Evolutionary conservation across 92 coral and sea anemone genomes (phyloP).

Genomic region (Porites rus): DNA sequence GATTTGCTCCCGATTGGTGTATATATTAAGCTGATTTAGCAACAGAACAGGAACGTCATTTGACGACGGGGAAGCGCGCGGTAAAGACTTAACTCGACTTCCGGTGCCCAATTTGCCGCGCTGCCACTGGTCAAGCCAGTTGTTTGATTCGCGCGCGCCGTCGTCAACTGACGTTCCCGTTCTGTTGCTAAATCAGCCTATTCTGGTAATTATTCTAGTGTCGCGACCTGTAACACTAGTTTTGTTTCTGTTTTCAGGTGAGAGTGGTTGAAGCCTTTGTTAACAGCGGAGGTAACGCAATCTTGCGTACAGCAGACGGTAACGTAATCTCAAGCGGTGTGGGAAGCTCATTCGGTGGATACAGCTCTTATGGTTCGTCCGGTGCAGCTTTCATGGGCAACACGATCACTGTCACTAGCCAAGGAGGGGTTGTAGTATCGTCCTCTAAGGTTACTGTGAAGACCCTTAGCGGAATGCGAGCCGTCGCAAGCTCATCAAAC

Average conservation of each 20-base stretch:
- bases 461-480: background rate
- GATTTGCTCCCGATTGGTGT: too few species aligned
- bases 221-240: too few species aligned
- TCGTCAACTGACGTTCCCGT: too few species aligned
- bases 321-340: constrained; percentile 60
- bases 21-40: too few species aligned
- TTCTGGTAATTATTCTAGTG: too few species aligned
- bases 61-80: too few species aligned
- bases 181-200: too few species aligned
- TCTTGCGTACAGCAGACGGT: constrained; percentile 75
- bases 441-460: background rate
- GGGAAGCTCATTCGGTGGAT: constrained; percentile 15
- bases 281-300: constrained; percentile 83
- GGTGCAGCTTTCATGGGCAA: constrained; percentile 5
- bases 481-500: background rate
- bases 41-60: too few species aligned
- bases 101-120: too few species aligned
- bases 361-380: constrained; percentile 22
- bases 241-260: constrained; percentile 7
- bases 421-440: constrained; percentile 1
- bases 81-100: too few species aligned
- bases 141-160: too few species aligned
- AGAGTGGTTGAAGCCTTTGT: constrained; percentile 85
- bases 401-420: constrained; percentile 4
- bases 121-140: too few species aligned